Evolutionary conservation across 30 jellyfish, hydroid and myxozoan species (phyloP).

Genomic region (Cassiopea xamachana): DNA sequence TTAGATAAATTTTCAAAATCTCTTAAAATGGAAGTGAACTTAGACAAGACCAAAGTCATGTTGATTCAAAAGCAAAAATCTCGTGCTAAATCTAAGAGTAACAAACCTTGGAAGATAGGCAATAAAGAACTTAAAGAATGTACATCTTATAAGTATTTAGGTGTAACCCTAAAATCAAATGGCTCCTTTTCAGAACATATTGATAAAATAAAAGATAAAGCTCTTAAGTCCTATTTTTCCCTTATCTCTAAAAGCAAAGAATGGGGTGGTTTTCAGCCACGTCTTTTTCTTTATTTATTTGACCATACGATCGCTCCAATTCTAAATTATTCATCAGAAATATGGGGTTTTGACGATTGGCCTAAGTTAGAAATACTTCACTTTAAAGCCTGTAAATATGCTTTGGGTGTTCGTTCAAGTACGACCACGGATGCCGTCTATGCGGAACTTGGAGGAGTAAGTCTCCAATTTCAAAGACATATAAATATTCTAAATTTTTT

Average conservation of each 20-base stretch:
- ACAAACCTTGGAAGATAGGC: slow-evolving; percentile 15
- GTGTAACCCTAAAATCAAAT: slow-evolving; percentile 4
- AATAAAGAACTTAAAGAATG: slow-evolving; percentile 16
- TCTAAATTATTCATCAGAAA: slow-evolving; percentile 32
- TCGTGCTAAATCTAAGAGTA: slow-evolving; percentile 13
- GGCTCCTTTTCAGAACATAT: slow-evolving; percentile 21
- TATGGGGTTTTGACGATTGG: slow-evolving; percentile 56
- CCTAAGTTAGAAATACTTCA: slow-evolving; percentile 31
- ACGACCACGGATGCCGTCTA: slow-evolving; percentile 47
- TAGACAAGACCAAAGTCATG: slow-evolving; percentile 32
- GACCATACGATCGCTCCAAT: slow-evolving; percentile 42
- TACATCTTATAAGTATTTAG: slow-evolving; percentile 7
- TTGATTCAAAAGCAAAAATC: slow-evolving; percentile 8
- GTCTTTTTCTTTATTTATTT: slow-evolving; percentile 39
- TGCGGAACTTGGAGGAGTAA: slow-evolving; percentile 26
- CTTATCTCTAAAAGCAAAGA: slow-evolving; percentile 40
- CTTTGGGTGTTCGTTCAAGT: slow-evolving; percentile 42
- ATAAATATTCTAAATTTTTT: slow-evolving; percentile 11
- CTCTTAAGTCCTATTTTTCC: slow-evolving; percentile 38
- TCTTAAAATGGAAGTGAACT: slow-evolving; percentile 31
- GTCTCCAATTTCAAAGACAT: slow-evolving; percentile 24
- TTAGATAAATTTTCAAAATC: slow-evolving; percentile 3
- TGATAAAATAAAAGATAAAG: slow-evolving; percentile 37
- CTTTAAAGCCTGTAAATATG: slow-evolving; percentile 47
- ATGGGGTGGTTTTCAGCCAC: slow-evolving; percentile 53